Percentiles rank a stretch among this genome's conserved stretches.
Conservation (phyloP, 2,888 invertebrate genomes). For the Helleia helle region DNA sequence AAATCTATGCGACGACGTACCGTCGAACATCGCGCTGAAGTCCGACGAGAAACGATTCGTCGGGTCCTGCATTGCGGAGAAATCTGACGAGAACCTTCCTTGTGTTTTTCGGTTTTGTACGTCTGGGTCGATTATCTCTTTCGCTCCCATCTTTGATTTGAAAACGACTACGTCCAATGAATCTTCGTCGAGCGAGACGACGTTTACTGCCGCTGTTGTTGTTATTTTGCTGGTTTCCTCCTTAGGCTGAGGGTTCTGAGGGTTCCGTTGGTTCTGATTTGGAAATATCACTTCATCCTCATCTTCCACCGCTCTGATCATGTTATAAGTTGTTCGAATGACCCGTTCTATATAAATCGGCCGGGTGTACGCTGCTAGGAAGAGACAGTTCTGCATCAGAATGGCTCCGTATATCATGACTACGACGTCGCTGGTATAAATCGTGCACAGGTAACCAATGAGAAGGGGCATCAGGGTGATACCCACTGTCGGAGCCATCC, state of each 20-base stretch:
- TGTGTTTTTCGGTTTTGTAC: conserved; percentile 42
- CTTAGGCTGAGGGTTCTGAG: conserved; percentile 18
- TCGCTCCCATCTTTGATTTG: conserved; percentile 49
- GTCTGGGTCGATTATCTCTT: conserved; percentile 52
- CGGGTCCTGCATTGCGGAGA: conserved; percentile 35
- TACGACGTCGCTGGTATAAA: conserved; percentile 50
- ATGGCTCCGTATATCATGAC: conserved; percentile 74
- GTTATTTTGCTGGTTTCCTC: not conserved
- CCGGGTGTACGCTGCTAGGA: conserved; percentile 66
- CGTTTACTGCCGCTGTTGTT: conserved; percentile 21
- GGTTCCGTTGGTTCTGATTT: no score
- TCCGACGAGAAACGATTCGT: conserved; percentile 46
- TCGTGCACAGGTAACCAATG: conserved; percentile 60
- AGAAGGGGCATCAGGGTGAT: conserved; percentile 67
- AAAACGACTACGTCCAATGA: conserved; percentile 53
- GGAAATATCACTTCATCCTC: conserved; percentile 76
- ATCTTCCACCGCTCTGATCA: conserved; percentile 58
- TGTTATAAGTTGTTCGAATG: conserved; percentile 59
- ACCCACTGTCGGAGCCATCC: conserved; percentile 68
- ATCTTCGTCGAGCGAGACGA: conserved; percentile 44
- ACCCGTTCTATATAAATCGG: conserved; percentile 69
- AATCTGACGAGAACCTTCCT: conserved; percentile 51
- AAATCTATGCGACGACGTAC: conserved; percentile 34
- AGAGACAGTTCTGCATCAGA: conserved; percentile 71
- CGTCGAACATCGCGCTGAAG: conserved; percentile 43